These are phyloP conservation scores for Parnassius glacialis DNA, from an alignment of 2,888 invertebrate species.

Conservation along the genomic window DNA sequence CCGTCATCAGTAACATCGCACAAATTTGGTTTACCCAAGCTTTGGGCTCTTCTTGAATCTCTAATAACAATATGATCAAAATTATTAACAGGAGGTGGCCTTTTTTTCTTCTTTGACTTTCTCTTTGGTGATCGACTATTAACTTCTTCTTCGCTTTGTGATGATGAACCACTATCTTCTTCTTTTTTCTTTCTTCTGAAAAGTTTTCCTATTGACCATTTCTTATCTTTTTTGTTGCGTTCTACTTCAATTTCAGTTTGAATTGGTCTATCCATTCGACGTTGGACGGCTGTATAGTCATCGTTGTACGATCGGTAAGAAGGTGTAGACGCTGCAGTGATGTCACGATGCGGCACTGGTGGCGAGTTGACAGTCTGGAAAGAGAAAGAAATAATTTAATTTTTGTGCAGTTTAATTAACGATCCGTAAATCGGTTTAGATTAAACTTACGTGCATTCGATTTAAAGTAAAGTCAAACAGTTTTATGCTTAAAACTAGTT, in stretches of 20 bases:
- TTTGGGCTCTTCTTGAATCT: constrained; percentile 75
- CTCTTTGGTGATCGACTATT: constrained; percentile 66
- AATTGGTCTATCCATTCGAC: constrained; percentile 56
- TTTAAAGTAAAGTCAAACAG: background rate
- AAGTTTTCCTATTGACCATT: constrained; percentile 91
- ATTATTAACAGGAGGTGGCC: constrained; percentile 74
- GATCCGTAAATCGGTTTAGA: background rate
- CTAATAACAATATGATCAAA: constrained; percentile 85
- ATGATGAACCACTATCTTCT: constrained; percentile 80
- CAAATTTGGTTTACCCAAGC: constrained; percentile 63
- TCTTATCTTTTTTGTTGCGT: constrained; percentile 82
- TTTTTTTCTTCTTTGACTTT: constrained; percentile 76
- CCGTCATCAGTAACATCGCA: constrained; percentile 73
- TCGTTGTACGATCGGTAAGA: constrained; percentile 65
- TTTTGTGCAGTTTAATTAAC: background rate
- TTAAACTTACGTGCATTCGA: too few species aligned
- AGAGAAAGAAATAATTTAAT: constrained; percentile 32
- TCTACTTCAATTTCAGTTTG: constrained; percentile 61
- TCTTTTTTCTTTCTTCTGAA: constrained; percentile 88
- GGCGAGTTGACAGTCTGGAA: constrained; percentile 79
- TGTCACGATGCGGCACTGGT: constrained; percentile 69
- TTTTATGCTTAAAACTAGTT: background rate
- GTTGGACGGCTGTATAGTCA: constrained; percentile 62
- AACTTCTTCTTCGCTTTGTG: constrained; percentile 73
- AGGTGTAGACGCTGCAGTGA: constrained; percentile 50